Conservation (phyloP, 1,140 invertebrate species). For the Leptinotarsa defecta region DNA sequence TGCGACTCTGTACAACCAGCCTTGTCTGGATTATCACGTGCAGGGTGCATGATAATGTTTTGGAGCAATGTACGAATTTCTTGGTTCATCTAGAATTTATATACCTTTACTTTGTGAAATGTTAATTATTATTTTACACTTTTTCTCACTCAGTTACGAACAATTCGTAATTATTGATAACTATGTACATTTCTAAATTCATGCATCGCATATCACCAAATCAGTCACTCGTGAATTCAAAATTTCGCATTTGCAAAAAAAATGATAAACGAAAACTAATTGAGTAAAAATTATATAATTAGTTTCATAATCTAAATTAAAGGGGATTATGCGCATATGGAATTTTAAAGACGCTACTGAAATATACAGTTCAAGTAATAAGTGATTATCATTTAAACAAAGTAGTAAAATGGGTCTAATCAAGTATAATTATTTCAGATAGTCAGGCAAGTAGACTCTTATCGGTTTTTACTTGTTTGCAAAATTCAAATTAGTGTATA, state of each 20-base stretch:
- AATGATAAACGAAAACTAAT: neutral
- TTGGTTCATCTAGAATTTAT: too few species aligned
- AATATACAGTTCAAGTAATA: conserved; percentile 4
- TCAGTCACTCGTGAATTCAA: neutral
- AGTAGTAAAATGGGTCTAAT: conserved; percentile 6
- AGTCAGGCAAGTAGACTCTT: neutral
- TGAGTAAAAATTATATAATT: conserved; percentile 7
- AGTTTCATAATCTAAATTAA: neutral
- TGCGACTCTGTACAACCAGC: too few species aligned
- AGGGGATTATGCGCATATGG: neutral
- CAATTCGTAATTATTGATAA: neutral
- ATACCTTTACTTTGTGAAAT: too few species aligned
- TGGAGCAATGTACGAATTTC: too few species aligned
- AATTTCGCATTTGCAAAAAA: neutral
- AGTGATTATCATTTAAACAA: conserved; percentile 1
- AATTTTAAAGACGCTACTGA: neutral
- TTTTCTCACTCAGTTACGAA: too few species aligned
- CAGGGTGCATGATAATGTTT: too few species aligned
- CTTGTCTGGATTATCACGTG: too few species aligned
- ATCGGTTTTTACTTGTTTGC: conserved; percentile 1
- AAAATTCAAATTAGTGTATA: neutral
- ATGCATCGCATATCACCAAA: neutral
- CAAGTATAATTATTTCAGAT: conserved; percentile 9
- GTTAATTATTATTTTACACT: too few species aligned
- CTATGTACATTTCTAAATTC: neutral